Evolutionary conservation across 2,113 vertebrate species (phyloP), one percentile per base, ranked within the genome.

Genomic region (human (Homo sapiens)): DNA sequence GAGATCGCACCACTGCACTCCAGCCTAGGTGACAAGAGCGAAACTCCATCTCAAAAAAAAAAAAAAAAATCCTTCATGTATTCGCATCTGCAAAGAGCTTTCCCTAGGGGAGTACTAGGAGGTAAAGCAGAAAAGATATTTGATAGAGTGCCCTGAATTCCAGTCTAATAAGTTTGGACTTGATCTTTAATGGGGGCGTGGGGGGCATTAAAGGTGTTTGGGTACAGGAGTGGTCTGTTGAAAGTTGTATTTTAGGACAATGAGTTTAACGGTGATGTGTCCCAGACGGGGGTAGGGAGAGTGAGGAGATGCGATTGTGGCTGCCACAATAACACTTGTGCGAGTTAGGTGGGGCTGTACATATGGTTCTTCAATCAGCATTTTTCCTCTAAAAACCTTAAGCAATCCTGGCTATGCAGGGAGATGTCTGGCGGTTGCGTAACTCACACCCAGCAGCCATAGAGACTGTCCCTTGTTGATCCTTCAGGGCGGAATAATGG

Each of bases 401-500:
- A 43, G 23, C 0, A 5, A n/a, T 27, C 10, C 23, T 1, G 1
- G 4, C 76, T 13, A 2, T 30, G 66, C 45, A 32, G 59, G 55
- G 66, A 23, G 48, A 6, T 11, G 55, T 27, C 18, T 32, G 50
- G 70, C 0, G 25, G 43, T 30, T 52, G n/a, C 10, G 0, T n/a
- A 9, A 50, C 18, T 61, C 22, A 18, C 0, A 0, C 16, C 38
- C 68, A n/a, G 85, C 23, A 72, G 43, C 48, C 27, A n/a, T 30
- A 45, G 38, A 64, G 70, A 14, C 32, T 38, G 3, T 59, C n/a
- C 83, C 84, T 45, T 55, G 0, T 86, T 23, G 93, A 38, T 38
- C 92, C 82, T 88, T 38, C 98, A 99, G 99, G 99, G 99, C 30
- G 99, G 99, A 93, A 99, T 99, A 80, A 99, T 99, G 87, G 99